These are phyloP conservation scores for Amphilophus citrinellus DNA, from an alignment of 2,113 vertebrate genomes.

Conservation along the genomic window DNA sequence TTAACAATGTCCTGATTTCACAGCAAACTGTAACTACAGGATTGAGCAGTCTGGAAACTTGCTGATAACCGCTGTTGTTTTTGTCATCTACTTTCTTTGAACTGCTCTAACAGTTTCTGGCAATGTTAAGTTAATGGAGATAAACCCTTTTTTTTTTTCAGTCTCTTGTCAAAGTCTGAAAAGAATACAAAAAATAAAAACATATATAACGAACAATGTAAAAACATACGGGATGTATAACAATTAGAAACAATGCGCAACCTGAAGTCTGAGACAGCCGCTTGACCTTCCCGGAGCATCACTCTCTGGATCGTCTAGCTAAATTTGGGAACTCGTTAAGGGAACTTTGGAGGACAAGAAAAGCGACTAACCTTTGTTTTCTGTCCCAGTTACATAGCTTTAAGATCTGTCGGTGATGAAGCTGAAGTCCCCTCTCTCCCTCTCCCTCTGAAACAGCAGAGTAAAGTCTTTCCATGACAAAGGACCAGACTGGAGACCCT, in stretches of 20 bases:
- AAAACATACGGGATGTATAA: neutral
- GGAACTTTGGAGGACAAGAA: neutral
- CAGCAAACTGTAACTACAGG: neutral
- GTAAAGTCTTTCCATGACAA: slow-evolving; percentile 75
- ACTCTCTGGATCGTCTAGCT: neutral
- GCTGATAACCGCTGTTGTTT: neutral
- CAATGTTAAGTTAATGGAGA: neutral
- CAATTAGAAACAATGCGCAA: neutral
- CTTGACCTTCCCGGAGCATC: slow-evolving; percentile 23
- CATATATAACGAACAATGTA: neutral
- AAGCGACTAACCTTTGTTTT: slow-evolving; percentile 63
- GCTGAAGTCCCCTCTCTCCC: neutral
- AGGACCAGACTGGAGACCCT: slow-evolving; percentile 69
- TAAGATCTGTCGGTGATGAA: neutral
- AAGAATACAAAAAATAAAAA: no score
- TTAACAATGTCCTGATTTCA: neutral
- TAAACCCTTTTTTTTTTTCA: neutral
- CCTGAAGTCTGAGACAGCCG: neutral
- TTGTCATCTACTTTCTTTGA: neutral
- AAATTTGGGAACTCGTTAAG: neutral
- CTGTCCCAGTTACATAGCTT: slow-evolving; percentile 55
- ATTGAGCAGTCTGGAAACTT: neutral
- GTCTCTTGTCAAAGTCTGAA: no score
- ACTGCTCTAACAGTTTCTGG: neutral
- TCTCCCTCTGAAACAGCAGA: slow-evolving; percentile 24